Evolutionary conservation across 2,888 invertebrate species (phyloP).

Genomic region (Formica aserva): DNA sequence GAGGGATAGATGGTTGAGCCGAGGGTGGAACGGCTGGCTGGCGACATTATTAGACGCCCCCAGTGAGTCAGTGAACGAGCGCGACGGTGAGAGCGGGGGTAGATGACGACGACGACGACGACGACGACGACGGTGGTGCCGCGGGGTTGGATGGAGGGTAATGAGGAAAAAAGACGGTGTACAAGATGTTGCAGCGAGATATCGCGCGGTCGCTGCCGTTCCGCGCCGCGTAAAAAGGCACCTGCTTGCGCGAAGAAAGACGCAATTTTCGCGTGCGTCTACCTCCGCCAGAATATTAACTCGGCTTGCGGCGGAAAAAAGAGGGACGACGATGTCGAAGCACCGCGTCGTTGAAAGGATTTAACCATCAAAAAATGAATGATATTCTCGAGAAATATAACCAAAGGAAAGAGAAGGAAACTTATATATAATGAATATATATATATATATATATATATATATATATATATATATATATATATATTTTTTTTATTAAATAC

Average conservation of each 20-base stretch:
- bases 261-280: slow-evolving; percentile 73
- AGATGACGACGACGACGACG: slow-evolving; percentile 23
- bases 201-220: slow-evolving; percentile 68
- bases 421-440: not conserved
- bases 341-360: not conserved
- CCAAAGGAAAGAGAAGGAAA: not conserved
- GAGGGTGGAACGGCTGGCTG: slow-evolving; percentile 83
- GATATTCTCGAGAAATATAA: not conserved
- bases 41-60: slow-evolving; percentile 86
- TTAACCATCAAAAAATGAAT: slow-evolving; percentile 10
- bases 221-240: slow-evolving; percentile 64
- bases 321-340: not conserved
- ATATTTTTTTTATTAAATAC: not conserved
- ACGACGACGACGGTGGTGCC: not conserved
- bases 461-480: not conserved
- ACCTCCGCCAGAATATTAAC: slow-evolving; percentile 43
- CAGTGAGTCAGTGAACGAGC: slow-evolving; percentile 81
- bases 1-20: slow-evolving; percentile 64
- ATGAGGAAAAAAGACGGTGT: slow-evolving; percentile 75
- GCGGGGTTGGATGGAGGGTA: slow-evolving; percentile 54
- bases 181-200: slow-evolving; percentile 67
- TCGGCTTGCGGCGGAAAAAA: slow-evolving; percentile 23
- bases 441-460: no score
- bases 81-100: slow-evolving; percentile 68
- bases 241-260: slow-evolving; percentile 65